These are phyloP conservation scores for Perithous albicinctus DNA, from an alignment of 2,888 invertebrate genomes.

Conservation along the genomic window DNA sequence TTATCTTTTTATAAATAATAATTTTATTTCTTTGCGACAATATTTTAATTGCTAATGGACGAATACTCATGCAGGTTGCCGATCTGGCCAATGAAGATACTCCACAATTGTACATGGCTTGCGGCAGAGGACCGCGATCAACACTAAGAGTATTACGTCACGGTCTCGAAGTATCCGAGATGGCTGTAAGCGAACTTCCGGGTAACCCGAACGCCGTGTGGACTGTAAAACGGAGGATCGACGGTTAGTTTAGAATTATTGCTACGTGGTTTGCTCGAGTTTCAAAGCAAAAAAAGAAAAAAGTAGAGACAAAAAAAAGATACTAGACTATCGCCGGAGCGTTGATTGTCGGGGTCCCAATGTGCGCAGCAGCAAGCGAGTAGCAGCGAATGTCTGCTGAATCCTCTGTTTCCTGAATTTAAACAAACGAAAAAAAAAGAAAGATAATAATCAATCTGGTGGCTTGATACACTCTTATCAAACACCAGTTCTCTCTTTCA, in stretches of 20 bases:
- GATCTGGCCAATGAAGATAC: conserved; percentile 99
- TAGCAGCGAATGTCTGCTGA: conserved; percentile 54
- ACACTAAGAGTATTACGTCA: conserved; percentile 96
- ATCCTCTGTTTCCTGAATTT: conserved; percentile 38
- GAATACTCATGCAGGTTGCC: conserved; percentile 87
- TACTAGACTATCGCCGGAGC: conserved; percentile 36
- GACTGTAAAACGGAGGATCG: conserved; percentile 98
- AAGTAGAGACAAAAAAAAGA: neutral
- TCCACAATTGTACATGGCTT: conserved; percentile 98
- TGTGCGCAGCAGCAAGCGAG: conserved; percentile 62
- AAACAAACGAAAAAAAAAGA: conserved; percentile 35
- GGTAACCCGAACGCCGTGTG: conserved; percentile 99
- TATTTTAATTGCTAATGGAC: neutral
- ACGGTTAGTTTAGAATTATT: conserved; percentile 90
- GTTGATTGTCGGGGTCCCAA: conserved; percentile 55
- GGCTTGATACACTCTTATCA: conserved; percentile 89
- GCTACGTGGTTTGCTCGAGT: conserved; percentile 28
- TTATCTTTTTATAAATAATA: neutral
- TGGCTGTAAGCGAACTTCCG: conserved; percentile 99
- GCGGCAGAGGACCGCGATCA: conserved; percentile 98
- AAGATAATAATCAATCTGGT: conserved; percentile 86
- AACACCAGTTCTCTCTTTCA: conserved; percentile 97
- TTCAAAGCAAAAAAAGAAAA: conserved; percentile 17
- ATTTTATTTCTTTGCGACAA: neutral
- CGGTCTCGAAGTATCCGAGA: conserved; percentile 99